Conservation (phyloP, 2,113 vertebrate genomes). For the Microtus pennsylvanicus region DNA sequence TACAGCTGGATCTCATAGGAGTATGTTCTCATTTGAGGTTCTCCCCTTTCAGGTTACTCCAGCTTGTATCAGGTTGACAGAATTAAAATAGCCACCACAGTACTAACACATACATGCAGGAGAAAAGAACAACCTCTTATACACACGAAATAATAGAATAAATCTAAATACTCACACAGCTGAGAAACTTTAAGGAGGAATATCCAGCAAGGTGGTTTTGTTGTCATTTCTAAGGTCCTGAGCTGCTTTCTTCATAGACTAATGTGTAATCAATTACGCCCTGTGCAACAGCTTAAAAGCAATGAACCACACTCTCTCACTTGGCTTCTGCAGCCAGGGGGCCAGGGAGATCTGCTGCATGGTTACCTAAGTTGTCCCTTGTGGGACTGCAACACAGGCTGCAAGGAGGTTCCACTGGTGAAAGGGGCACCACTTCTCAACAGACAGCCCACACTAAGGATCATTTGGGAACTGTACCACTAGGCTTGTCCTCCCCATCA, state of each 20-base stretch:
- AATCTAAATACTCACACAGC: not conserved
- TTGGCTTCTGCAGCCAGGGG: accelerated
- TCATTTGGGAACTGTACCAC: not conserved
- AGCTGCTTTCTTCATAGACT: not conserved
- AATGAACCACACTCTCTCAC: too few relatives aligned
- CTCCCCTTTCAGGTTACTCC: not conserved
- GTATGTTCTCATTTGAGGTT: not conserved
- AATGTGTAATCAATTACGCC: not conserved
- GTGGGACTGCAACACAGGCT: accelerated
- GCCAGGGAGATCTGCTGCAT: not conserved
- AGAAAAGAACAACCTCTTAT: not conserved
- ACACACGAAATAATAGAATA: not conserved
- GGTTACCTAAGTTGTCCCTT: accelerated
- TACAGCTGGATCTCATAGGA: not conserved
- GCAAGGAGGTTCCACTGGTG: too few relatives aligned
- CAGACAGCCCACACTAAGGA: not conserved
- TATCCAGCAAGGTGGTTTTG: not conserved
- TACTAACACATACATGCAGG: not conserved
- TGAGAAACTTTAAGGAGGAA: not conserved
- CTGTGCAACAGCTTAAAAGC: not conserved
- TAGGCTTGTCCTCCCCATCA: not conserved
- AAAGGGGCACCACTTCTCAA: not conserved
- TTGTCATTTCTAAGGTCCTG: not conserved
- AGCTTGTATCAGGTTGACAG: not conserved
- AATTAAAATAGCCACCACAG: not conserved